Evolutionary conservation across 2,113 vertebrate species (phyloP).

Genomic region (Channa maculata): DNA sequence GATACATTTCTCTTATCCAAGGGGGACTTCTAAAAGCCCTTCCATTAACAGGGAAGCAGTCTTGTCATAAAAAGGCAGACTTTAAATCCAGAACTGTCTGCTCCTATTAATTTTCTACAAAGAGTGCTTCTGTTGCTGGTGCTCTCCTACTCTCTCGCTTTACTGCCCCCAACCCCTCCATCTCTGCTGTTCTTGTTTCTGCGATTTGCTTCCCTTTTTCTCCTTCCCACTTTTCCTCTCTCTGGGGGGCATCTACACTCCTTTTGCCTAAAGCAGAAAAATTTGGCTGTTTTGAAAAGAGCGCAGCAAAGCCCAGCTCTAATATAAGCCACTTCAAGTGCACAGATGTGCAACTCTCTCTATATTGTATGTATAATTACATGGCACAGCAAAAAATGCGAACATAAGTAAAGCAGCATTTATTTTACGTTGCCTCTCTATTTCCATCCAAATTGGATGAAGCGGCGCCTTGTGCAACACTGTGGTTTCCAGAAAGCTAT

Average conservation of each 20-base stretch:
- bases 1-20: conserved; percentile 75
- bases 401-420: conserved; percentile 51
- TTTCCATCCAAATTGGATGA: conserved; percentile 75
- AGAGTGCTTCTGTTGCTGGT: conserved; percentile 67
- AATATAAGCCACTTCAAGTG: conserved; percentile 11
- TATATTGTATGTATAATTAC: conserved; percentile 31
- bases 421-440: conserved; percentile 22
- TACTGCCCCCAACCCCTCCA: conserved; percentile 30
- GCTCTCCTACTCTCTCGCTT: conserved; percentile 47
- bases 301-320: conserved; percentile 24
- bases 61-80: conserved; percentile 75
- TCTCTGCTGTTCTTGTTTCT: conserved; percentile 37
- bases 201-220: conserved; percentile 45
- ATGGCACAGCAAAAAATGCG: conserved; percentile 5
- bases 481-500: conserved; percentile 60
- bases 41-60: conserved; percentile 80
- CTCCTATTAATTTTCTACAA: conserved; percentile 82
- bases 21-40: conserved; percentile 82
- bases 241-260: conserved; percentile 45
- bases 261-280: conserved; percentile 38
- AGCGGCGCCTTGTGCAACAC: conserved; percentile 57
- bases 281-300: conserved; percentile 50
- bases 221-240: conserved; percentile 49
- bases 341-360: conserved; percentile 13
- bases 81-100: conserved; percentile 81